Evolutionary conservation across 2,797 vertebrate species (phyloP), one percentile per base, ranked within the genome.

Genomic region (Leptoclinus maculatus): DNA sequence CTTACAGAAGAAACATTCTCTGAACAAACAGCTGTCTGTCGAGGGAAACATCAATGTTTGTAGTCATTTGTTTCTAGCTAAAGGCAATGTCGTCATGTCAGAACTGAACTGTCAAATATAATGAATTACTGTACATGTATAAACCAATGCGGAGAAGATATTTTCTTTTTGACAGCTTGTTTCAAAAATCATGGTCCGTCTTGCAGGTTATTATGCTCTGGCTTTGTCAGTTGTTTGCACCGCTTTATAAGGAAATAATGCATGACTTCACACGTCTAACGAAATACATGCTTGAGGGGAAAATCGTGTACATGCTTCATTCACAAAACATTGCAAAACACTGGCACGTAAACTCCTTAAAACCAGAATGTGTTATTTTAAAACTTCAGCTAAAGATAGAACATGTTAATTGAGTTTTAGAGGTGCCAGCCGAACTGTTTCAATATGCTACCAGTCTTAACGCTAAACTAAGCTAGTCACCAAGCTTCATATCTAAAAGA

Each of bases 81-180:
- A 66, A 36, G 5, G 25, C 23, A 70, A 58, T 62, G 29, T 77
- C 73, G 53, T 71, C 16, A 25, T 58, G 67, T 82, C 60, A 71
- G 16, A 63, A n/a, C 29, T 38, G 29, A 60, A 53, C 45, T 63
- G 65, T 69, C 49, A 65, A 60, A 70, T 38, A 3, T 12, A 59
- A 76, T 36, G 9, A 49, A 21, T 56, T 36, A 54, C 43, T 62
- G 54, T 38, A 49, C 32, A 27, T 36, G 34, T 51, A 2, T 21
- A 66, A 68, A 9, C 27, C 17, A 65, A 65, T 39, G 38, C 45
- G 36, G 38, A 38, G 36, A 21, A 56, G 29, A 43, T 38, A 53
- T 68, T 82, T 67, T 62, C 38, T 70, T 13, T 47, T 38, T 41
- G 53, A 67, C 34, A 57, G 53, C 70, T 45, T 51, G 21, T 25